Percentiles rank a stretch among this genome's conserved stretches.
phyloP scores from a whole-genome alignment of 2,113 vertebrate genomes.

The Climacteris rufus region DNA sequence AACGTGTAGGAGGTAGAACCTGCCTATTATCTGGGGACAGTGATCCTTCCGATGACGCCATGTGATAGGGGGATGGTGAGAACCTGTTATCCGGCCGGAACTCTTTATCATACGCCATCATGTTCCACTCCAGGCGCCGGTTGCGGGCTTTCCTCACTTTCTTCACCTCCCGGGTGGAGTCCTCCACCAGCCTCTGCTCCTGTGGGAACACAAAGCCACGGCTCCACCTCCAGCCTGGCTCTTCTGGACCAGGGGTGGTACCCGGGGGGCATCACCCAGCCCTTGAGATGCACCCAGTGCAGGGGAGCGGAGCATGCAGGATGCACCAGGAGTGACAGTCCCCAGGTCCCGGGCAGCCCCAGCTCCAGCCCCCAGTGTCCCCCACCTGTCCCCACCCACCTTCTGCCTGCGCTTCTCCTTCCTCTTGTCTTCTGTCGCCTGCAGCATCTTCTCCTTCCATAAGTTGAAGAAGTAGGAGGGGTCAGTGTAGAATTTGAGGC shows the following conservation, averaged over 20 bases:
- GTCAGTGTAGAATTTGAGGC: slow-evolving; percentile 91
- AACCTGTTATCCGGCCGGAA: slow-evolving; percentile 88
- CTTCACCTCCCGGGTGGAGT: slow-evolving; percentile 88
- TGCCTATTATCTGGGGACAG: slow-evolving; percentile 92
- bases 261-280: neutral
- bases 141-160: slow-evolving; percentile 93
- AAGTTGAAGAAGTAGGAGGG: slow-evolving; percentile 93
- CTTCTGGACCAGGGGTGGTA: accelerated
- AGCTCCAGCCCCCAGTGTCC: neutral
- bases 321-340: neutral
- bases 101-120: slow-evolving; percentile 92
- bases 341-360: accelerated
- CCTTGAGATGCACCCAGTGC: accelerated
- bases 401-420: slow-evolving; percentile 93
- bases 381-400: slow-evolving; percentile 43
- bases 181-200: slow-evolving; percentile 89
- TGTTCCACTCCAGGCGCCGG: slow-evolving; percentile 91
- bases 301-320: accelerated
- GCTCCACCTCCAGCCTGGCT: neutral
- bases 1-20: slow-evolving; percentile 49
- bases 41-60: slow-evolving; percentile 90
- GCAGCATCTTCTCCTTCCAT: slow-evolving; percentile 96
- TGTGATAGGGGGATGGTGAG: slow-evolving; percentile 89
- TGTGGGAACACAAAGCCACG: neutral
- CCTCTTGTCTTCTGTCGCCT: slow-evolving; percentile 91